Conservation (phyloP, 2,113 vertebrate species). For the Oplegnathus fasciatus region DNA sequence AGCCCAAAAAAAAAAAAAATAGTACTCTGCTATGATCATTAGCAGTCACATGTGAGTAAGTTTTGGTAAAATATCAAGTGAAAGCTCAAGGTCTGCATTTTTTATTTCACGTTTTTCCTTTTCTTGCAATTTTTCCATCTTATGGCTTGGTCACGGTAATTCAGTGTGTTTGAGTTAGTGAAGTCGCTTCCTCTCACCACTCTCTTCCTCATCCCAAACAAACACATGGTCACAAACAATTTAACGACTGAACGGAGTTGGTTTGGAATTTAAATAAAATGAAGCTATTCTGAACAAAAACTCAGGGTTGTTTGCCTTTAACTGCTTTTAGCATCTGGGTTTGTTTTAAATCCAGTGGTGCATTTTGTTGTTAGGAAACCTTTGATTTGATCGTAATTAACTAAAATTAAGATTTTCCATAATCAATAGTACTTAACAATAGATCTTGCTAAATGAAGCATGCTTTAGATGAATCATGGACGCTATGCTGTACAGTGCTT, state of each 20-base stretch:
- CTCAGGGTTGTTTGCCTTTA: background rate
- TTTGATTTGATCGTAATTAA: background rate
- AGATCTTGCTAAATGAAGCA: constrained; percentile 16
- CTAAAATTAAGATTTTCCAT: background rate
- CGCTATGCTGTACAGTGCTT: background rate
- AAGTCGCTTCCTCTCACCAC: background rate
- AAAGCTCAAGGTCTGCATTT: background rate
- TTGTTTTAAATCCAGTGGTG: constrained; percentile 8
- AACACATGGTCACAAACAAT: background rate
- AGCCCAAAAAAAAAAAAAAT: no score
- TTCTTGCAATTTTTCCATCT: background rate
- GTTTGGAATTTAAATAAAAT: constrained; percentile 12
- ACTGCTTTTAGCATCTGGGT: constrained; percentile 13
- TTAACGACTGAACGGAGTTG: background rate
- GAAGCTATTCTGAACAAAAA: background rate
- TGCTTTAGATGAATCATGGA: background rate
- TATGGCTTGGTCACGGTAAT: background rate
- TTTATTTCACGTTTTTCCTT: background rate
- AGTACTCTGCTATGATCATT: background rate
- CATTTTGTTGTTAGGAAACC: background rate
- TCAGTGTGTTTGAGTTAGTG: background rate
- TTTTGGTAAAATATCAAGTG: constrained; percentile 3
- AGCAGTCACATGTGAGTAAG: constrained; percentile 4
- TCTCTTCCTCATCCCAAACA: background rate
- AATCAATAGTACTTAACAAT: constrained; percentile 4